Percentiles rank a stretch among this genome's conserved stretches.
These are phyloP conservation scores for Porites lutea DNA, from an alignment of 64 coral and sea anemone genomes.

Conservation along the genomic window DNA sequence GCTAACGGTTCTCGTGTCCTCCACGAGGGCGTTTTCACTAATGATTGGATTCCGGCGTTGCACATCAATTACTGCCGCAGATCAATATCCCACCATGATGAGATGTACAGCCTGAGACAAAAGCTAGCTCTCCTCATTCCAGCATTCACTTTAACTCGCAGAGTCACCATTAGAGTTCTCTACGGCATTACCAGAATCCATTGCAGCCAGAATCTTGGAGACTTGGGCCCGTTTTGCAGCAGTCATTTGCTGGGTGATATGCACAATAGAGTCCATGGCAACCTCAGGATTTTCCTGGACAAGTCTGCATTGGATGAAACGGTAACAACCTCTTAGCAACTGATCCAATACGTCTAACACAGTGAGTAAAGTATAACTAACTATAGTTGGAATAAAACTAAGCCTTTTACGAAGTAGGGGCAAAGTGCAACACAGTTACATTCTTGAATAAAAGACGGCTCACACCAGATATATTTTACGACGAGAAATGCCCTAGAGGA, in stretches of 20 bases:
- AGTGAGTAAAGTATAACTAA: too few species aligned
- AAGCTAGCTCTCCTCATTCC: not conserved
- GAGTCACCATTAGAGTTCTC: slow-evolving; percentile 73
- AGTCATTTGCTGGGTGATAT: slow-evolving; percentile 99
- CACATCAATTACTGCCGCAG: too few species aligned
- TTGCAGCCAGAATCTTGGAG: slow-evolving; percentile 81
- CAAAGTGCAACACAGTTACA: too few species aligned
- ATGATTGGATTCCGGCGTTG: too few species aligned
- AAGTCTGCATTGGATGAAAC: slow-evolving; percentile 70
- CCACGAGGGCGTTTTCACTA: too few species aligned
- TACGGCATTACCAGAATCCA: slow-evolving; percentile 69
- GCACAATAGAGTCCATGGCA: slow-evolving; percentile 98
- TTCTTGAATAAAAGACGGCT: too few species aligned
- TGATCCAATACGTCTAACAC: not conserved
- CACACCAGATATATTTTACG: too few species aligned
- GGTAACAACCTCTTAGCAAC: slow-evolving; percentile 27
- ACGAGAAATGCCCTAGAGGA: too few species aligned
- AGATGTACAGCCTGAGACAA: not conserved
- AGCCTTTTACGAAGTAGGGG: too few species aligned
- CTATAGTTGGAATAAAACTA: too few species aligned
- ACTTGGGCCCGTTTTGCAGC: slow-evolving; percentile 82
- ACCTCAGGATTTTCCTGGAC: slow-evolving; percentile 98
- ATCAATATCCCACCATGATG: too few species aligned
- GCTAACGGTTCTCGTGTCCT: too few species aligned
- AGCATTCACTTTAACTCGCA: not conserved